Evolutionary conservation across 2,888 invertebrate genomes (phyloP).

Genomic region (Drosophila kanekoi): DNA sequence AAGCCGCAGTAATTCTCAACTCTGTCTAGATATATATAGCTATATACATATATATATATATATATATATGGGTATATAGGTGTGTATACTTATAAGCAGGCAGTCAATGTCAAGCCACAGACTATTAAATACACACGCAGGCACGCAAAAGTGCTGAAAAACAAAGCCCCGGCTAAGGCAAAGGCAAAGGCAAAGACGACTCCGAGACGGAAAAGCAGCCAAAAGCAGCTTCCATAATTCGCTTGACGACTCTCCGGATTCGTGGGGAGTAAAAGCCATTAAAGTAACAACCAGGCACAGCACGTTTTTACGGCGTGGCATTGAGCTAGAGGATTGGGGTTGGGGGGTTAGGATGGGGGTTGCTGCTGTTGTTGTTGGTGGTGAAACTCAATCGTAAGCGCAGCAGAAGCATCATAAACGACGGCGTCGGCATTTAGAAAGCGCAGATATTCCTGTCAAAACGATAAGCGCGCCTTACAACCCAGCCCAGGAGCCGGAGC

Average conservation of each 20-base stretch:
- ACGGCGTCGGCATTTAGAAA: constrained; percentile 80
- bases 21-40: constrained; percentile 7
- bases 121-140: constrained; percentile 80
- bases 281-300: constrained; percentile 80
- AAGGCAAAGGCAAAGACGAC: constrained; percentile 22
- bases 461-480: constrained; percentile 78
- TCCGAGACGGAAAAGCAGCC: constrained; percentile 20
- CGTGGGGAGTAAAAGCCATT: constrained; percentile 81
- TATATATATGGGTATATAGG: constrained; percentile 35
- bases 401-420: constrained; percentile 76
- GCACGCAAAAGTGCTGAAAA: constrained; percentile 80
- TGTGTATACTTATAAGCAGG: constrained; percentile 48
- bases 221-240: constrained; percentile 75
- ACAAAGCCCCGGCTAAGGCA: constrained; percentile 62
- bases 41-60: constrained; percentile 25
- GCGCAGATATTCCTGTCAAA: constrained; percentile 82
- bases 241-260: constrained; percentile 74
- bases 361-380: constrained; percentile 10
- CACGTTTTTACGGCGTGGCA: constrained; percentile 73
- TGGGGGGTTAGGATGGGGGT: too few species aligned
- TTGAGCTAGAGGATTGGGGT: constrained; percentile 26
- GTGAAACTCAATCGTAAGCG: constrained; percentile 75
- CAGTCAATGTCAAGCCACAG: constrained; percentile 80
- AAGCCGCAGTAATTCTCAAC: constrained; percentile 54
- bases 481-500: constrained; percentile 7